These are phyloP conservation scores for Puffinus mauretanicus DNA, from an alignment of 2,113 vertebrate species.

Conservation along the genomic window DNA sequence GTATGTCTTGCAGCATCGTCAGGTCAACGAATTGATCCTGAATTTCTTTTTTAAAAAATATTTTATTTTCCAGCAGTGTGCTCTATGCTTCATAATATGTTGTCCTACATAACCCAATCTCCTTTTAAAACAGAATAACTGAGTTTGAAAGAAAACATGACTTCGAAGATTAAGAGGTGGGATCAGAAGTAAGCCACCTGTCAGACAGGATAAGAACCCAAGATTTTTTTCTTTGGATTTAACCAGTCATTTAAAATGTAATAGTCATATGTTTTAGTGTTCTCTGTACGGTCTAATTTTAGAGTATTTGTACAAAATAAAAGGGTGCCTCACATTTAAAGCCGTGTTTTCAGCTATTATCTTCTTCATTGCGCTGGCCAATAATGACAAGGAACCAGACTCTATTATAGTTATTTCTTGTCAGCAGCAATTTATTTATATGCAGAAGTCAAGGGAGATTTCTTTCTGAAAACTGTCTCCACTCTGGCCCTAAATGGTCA, in stretches of 20 bases:
- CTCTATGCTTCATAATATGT: neutral
- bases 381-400: neutral
- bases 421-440: neutral
- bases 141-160: constrained; percentile 12
- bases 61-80: neutral
- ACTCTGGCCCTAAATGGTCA: neutral
- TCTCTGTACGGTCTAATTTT: neutral
- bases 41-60: neutral
- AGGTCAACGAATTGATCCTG: neutral
- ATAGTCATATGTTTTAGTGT: neutral
- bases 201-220: constrained; percentile 28
- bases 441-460: neutral
- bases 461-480: neutral
- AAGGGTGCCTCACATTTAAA: neutral
- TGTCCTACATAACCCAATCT: neutral
- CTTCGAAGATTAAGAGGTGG: constrained; percentile 5
- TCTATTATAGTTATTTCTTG: neutral
- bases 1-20: neutral
- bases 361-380: neutral
- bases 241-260: neutral
- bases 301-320: neutral
- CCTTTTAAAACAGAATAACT: neutral
- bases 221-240: neutral
- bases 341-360: neutral
- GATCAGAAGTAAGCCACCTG: constrained; percentile 56